Evolutionary conservation across 2,888 invertebrate genomes (phyloP), one percentile per base, ranked within the genome.

Genomic region (Dasysyrphus albostriatus): DNA sequence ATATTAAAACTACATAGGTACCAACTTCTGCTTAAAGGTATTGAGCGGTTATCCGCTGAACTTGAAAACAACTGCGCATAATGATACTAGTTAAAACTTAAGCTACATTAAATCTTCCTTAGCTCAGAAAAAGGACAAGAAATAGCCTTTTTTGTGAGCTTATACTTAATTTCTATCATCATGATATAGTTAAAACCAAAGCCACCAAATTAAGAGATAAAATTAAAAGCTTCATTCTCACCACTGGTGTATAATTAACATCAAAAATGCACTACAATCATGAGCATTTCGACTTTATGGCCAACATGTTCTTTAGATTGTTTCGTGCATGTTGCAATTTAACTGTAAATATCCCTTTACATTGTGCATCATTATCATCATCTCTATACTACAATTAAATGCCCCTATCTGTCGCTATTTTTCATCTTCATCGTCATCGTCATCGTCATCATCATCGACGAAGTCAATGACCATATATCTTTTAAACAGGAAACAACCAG

Each of bases 401-500:
- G 44, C 61, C 61, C 47, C 77, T 44, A 67, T 67, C 61, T 39
- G 73, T 69, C 54, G 49, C 54, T 63, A 75, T 65, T 67, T 54
- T 51, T 58, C 51, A 47, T 32, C 81, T 47, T 63, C 56, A 8
- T 37, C 19, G 37, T 61, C 32, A 10, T n/a, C n/a, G n/a, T n/a
- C 24, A 2, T 39, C 65, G n/a, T 9, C 10, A 34, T 58, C 58
- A 19, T 37, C 42, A 51, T 61, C 67, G 37, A 56, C 73, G 61
- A 24, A 76, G 85, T 78, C 85, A 82, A 69, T 85, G 85, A 78
- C 85, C 85, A 75, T 63, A 24, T n/a, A 24, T 3, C 3, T 54
- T 19, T 69, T 16, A 69, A 51, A 69, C n/a, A 24, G 29, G 19
- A 54, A 69, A 69, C 54, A 63, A 70, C 65, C 54, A 70, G 74